Conservation (phyloP, 2,797 vertebrate genomes). For the Neostethus bicornis region DNA sequence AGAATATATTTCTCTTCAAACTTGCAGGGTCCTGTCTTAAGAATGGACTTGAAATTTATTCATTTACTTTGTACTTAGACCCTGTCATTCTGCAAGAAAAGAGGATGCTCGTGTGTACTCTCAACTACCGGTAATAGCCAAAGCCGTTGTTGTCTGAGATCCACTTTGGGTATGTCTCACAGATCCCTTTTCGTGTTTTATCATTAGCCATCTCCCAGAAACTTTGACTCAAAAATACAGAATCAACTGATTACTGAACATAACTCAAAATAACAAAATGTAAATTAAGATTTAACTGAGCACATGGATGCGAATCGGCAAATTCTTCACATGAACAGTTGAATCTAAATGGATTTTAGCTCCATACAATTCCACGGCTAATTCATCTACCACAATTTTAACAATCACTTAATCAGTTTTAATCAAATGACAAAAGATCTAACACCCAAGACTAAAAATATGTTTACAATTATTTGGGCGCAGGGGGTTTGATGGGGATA, state of each 20-base stretch:
- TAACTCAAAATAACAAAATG: slow-evolving; percentile 18
- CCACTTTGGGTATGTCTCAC: slow-evolving; percentile 19
- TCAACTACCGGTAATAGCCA: slow-evolving; percentile 17
- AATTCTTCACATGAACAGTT: slow-evolving; percentile 10
- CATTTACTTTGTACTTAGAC: slow-evolving; percentile 69
- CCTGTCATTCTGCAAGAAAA: slow-evolving; percentile 45
- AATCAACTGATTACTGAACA: slow-evolving; percentile 14
- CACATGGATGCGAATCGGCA: slow-evolving; percentile 9
- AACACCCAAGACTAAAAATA: slow-evolving; percentile 34
- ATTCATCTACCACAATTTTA: slow-evolving; percentile 25
- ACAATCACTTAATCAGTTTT: slow-evolving; percentile 16
- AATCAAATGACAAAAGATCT: slow-evolving; percentile 34
- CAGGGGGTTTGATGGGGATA: slow-evolving; percentile 1
- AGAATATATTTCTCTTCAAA: slow-evolving; percentile 63
- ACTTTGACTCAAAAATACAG: slow-evolving; percentile 55
- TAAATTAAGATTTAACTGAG: slow-evolving; percentile 21
- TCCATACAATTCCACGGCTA: slow-evolving; percentile 21
- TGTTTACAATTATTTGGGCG: slow-evolving; percentile 26
- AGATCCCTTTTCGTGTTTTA: slow-evolving; percentile 36
- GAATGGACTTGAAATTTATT: slow-evolving; percentile 68
- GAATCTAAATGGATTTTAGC: slow-evolving; percentile 30
- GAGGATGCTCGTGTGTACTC: slow-evolving; percentile 35
- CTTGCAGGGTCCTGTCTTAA: slow-evolving; percentile 72
- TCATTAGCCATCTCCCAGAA: slow-evolving; percentile 57
- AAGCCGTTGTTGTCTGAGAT: slow-evolving; percentile 42